Evolutionary conservation across 2,888 invertebrate species (phyloP).

Genomic region (Heliconius aoede): DNA sequence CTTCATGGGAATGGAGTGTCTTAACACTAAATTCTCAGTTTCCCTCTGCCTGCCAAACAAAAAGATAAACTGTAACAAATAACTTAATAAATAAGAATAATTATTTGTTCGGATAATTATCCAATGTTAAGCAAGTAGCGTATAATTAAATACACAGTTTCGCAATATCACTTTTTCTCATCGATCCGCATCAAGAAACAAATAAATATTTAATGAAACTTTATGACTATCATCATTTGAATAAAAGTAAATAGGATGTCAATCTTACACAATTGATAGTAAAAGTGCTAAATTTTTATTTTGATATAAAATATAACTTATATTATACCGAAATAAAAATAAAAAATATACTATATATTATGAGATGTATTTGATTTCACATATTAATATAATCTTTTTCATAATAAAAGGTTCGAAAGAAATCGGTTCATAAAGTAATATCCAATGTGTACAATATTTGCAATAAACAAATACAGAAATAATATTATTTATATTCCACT

Average conservation of each 20-base stretch:
- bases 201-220: conserved; percentile 40
- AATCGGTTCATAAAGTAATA: not conserved
- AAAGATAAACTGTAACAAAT: not conserved
- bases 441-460: not conserved
- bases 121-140: not conserved
- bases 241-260: conserved; percentile 36
- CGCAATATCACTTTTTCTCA: conserved; percentile 6
- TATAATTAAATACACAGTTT: not conserved
- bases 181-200: conserved; percentile 35
- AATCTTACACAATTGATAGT: conserved; percentile 7
- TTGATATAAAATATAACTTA: not conserved
- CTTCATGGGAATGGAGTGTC: too few species aligned
- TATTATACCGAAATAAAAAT: not conserved
- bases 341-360: too few species aligned
- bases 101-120: too few species aligned
- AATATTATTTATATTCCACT: conserved; percentile 8
- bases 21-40: too few species aligned
- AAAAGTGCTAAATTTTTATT: not conserved
- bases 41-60: too few species aligned
- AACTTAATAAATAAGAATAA: not conserved
- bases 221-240: conserved; percentile 43
- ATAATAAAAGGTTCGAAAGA: too few species aligned
- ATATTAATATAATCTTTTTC: too few species aligned
- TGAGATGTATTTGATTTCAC: too few species aligned
- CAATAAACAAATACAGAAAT: conserved; percentile 17